Evolutionary conservation across 2,888 invertebrate genomes (phyloP), one percentile per base, ranked within the genome.

Genomic region (Nipponacmea schrenckii): DNA sequence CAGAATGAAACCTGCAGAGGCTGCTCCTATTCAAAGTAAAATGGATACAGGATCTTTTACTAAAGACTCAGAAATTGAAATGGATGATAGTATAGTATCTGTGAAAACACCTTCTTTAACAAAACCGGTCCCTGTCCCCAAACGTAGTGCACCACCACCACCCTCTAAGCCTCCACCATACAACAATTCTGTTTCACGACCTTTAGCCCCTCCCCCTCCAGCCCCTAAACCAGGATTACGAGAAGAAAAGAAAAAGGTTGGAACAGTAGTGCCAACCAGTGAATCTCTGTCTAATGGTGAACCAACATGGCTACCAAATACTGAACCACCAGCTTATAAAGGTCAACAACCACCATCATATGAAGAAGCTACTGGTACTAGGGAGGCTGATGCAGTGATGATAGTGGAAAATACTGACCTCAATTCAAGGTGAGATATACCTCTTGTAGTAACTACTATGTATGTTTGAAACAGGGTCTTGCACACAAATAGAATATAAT

Each of bases 131-230:
- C 78, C 80, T 20, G 70, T 76, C n/a, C 80, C 80, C 14, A 69
- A 77, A 24, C 69, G 78, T 45, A 56, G 62, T 12, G 76, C 79
- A 15, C 79, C 80, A n/a, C 73, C 74, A 17, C 77, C 79, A 10
- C 79, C 80, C 56, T 70, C 69, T 31, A 45, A 62, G 31, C 63
- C 69, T 31, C 73, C 66, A 45, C 70, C 73, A 0, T 78, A 76
- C n/a, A 71, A 73, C 12, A 24, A 15, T 27, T 62, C 68, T 68
- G 48, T 46, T n/a, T 15, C 62, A 15, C 26, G 67, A 24, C 44
- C 65, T 10, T 31, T 67, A 12, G 71, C 71, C 20, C 71, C 71
- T 14, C 71, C 71, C 14, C 77, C 74, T 2, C 71, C 77, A 24
- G 69, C 74, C 3, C 74, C 74, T 26, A 69, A 72, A 8, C 74